These are phyloP conservation scores for Byasa hedistus DNA, from an alignment of 2,888 invertebrate species.

Conservation along the genomic window DNA sequence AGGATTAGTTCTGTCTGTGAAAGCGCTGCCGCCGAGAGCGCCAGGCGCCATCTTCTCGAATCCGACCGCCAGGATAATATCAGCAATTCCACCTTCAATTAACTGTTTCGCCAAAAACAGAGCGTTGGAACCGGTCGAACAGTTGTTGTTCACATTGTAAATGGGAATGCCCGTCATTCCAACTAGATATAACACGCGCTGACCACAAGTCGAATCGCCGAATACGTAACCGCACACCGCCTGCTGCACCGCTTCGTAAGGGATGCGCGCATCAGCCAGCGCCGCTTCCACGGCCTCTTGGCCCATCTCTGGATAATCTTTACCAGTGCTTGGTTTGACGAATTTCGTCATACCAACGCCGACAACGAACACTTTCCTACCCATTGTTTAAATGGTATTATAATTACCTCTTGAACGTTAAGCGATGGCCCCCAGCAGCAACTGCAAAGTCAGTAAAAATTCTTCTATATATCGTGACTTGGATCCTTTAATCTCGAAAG, in stretches of 20 bases:
- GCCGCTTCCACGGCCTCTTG: constrained; percentile 95
- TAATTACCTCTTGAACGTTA: constrained; percentile 64
- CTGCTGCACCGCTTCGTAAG: constrained; percentile 89
- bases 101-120: constrained; percentile 94
- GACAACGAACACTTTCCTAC: constrained; percentile 89
- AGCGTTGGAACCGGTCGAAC: constrained; percentile 97
- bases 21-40: constrained; percentile 87
- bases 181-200: constrained; percentile 94
- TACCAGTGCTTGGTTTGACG: constrained; percentile 93
- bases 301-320: constrained; percentile 97
- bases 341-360: constrained; percentile 99
- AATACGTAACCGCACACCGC: constrained; percentile 96
- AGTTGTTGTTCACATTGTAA: constrained; percentile 99
- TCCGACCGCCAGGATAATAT: constrained; percentile 95
- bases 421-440: constrained; percentile 44
- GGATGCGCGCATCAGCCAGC: constrained; percentile 88
- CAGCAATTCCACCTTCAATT: constrained; percentile 91
- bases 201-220: constrained; percentile 97
- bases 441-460: constrained; percentile 41
- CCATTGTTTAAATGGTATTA: constrained; percentile 59
- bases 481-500: constrained; percentile 9
- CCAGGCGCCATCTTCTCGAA: constrained; percentile 99
- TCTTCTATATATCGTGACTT: constrained; percentile 11
- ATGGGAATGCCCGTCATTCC: constrained; percentile 98
- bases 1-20: constrained; percentile 91